Evolutionary conservation across 2,113 vertebrate species (phyloP).

Genomic region (Crotalus helleri): DNA sequence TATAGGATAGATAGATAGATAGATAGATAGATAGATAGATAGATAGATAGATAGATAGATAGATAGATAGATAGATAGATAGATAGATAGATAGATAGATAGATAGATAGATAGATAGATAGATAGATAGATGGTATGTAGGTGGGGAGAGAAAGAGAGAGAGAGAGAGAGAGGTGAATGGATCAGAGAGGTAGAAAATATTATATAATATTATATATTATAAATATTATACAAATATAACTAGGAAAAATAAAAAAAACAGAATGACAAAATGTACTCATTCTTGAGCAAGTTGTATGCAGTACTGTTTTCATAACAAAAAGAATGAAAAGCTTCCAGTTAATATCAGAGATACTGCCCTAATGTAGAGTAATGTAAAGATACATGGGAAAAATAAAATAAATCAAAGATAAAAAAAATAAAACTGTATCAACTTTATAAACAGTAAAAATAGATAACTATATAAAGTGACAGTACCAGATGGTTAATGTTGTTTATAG

Average conservation of each 20-base stretch:
- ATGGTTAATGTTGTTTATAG: neutral
- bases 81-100: too few relatives aligned
- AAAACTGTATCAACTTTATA: neutral
- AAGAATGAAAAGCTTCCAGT: neutral
- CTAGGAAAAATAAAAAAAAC: neutral
- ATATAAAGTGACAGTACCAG: neutral
- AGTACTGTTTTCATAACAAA: neutral
- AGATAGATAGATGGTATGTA: too few relatives aligned
- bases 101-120: too few relatives aligned
- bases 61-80: too few relatives aligned
- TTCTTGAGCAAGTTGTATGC: neutral
- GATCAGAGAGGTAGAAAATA: neutral
- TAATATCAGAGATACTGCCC: neutral
- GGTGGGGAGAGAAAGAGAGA: fast-evolving
- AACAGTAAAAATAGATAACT: neutral
- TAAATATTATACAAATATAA: neutral
- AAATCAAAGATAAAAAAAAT: neutral
- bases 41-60: too few relatives aligned
- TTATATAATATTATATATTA: too few relatives aligned
- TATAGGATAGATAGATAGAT: neutral
- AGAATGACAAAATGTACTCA: neutral
- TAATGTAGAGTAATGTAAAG: neutral
- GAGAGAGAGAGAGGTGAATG: too few relatives aligned
- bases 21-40: too few relatives aligned
- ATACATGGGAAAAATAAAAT: neutral